A percentile compares a stretch with the other conserved stretches of the same genome.
phyloP scores from a whole-genome alignment of 2,888 invertebrate genomes.

The Drosophila crucigera region DNA sequence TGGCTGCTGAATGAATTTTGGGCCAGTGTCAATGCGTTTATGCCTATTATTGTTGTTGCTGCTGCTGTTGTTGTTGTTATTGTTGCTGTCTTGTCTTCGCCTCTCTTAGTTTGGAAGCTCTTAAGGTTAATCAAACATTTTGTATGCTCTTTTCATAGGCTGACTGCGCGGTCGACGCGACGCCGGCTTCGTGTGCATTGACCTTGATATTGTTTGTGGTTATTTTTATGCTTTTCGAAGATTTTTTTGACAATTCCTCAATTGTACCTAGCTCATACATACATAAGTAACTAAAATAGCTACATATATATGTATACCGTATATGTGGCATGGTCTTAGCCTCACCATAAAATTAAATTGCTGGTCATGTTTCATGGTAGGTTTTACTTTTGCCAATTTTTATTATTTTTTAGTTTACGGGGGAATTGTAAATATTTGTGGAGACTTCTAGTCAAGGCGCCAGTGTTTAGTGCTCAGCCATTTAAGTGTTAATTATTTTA shows the following conservation, averaged over 20 bases:
- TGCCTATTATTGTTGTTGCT: slow-evolving; percentile 6
- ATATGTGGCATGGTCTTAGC: slow-evolving; percentile 22
- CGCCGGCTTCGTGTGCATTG: slow-evolving; percentile 52
- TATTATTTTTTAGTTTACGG: slow-evolving; percentile 13
- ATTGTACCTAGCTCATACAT: slow-evolving; percentile 60
- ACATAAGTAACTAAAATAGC: slow-evolving; percentile 19
- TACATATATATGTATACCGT: not conserved
- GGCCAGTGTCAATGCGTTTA: slow-evolving; percentile 73
- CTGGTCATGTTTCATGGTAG: slow-evolving; percentile 55
- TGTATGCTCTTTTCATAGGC: slow-evolving; percentile 66
- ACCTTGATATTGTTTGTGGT: slow-evolving; percentile 62
- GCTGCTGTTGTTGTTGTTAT: slow-evolving; percentile 6
- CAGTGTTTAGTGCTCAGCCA: slow-evolving; percentile 9
- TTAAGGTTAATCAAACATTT: slow-evolving; percentile 77
- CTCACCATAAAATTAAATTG: slow-evolving; percentile 56
- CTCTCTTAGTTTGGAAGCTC: slow-evolving; percentile 61
- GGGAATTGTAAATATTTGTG: slow-evolving; percentile 31
- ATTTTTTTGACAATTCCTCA: slow-evolving; percentile 71
- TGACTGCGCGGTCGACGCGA: slow-evolving; percentile 28
- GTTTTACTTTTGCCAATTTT: slow-evolving; percentile 49
- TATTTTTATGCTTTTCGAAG: slow-evolving; percentile 50
- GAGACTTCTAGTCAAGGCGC: slow-evolving; percentile 44
- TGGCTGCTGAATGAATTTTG: slow-evolving; percentile 66
- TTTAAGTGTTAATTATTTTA: slow-evolving; percentile 32
- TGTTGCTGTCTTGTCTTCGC: slow-evolving; percentile 24